Base-by-base conservation (phyloP, 2,113 vertebrate genomes). In the Ibidorhyncha struthersii region DNA sequence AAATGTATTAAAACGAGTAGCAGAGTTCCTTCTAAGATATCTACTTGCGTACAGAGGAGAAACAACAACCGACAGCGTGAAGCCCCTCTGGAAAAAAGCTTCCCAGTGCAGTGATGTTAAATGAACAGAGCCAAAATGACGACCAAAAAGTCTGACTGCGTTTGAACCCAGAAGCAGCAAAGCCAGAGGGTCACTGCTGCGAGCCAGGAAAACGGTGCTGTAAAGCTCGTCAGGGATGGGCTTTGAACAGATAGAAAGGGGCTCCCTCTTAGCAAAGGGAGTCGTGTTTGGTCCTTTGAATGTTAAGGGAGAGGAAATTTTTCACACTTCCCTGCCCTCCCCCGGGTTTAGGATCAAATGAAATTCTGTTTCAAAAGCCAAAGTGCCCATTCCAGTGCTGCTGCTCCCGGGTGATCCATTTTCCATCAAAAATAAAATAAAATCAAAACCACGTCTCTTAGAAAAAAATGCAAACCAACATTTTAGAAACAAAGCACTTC, bases 401-500 rank as follows among this genome's bases (percentile, higher is more conserved):
- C 83, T 93, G 82, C 78, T 86, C 58, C 8, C 69, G 29, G 74
- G 14, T 29, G 32, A 85, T n/a, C 49, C 12, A 9, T 26, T 82
- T 70, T 25, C 92, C 62, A 52, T 25, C 8, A 11, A 62, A 87
- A 95, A 27, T 4, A 10, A 45, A 72, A 25, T 0, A 8, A 72
- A 77, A 52, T 49, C 55, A 41, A 69, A 45, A 0, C 53, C 6
- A 6, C 4, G 8, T 15, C n/a, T 49, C 30, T 52, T 21, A 10
- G 13, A 20, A 53, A 61, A 72, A 41, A 63, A 20, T 3, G 26
- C 18, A 32, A 23, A 45, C 2, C 7, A 32, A 45, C 3, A 2
- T 72, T 61, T 52, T 29, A 49, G 63, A 65, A 83, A 95, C 84
- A 87, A 94, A 97, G 93, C 89, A 86, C 87, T 93, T 94, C 58